A percentile compares a stretch with the other conserved stretches of the same genome.
phyloP scores from a whole-genome alignment of 2,888 invertebrate species.

The Philhelius pedissequus region DNA sequence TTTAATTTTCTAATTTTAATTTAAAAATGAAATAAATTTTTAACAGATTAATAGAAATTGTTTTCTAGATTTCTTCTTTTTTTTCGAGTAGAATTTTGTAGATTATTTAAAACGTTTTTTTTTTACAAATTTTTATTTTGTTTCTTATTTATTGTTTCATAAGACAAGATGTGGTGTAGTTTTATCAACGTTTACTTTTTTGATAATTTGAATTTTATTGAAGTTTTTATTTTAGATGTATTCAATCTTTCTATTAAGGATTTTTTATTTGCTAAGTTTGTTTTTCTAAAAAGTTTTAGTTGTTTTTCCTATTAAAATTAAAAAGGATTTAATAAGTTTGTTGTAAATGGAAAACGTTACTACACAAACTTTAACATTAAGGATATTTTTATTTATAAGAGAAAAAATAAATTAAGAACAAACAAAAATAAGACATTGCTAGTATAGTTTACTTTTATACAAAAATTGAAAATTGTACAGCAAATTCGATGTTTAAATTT shows the following conservation, averaged over 20 bases:
- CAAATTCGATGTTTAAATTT: conserved; percentile 57
- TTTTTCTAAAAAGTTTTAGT: conserved; percentile 12
- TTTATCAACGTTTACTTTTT: conserved; percentile 22
- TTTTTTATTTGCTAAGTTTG: conserved; percentile 36
- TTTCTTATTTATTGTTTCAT: conserved; percentile 29
- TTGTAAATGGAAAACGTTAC: not conserved
- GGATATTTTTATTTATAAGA: not conserved
- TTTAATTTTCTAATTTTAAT: conserved; percentile 49
- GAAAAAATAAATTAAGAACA: conserved; percentile 47
- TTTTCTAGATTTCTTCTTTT: conserved; percentile 22
- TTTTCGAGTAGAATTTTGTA: conserved; percentile 33
- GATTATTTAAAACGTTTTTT: conserved; percentile 14
- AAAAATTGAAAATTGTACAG: conserved; percentile 44
- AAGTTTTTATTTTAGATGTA: conserved; percentile 22
- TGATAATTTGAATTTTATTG: conserved; percentile 23
- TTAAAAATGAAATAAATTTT: not conserved
- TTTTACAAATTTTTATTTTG: not conserved
- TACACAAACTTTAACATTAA: conserved; percentile 16
- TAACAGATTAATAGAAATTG: conserved; percentile 18
- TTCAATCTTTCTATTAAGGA: conserved; percentile 35
- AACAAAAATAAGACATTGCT: conserved; percentile 54
- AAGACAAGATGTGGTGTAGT: conserved; percentile 55
- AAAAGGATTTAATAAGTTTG: not conserved
- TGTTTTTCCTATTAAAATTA: not conserved
- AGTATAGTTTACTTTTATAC: not conserved